Evolutionary conservation across 2,888 invertebrate genomes (phyloP).

Genomic region (Heliconius cydno): DNA sequence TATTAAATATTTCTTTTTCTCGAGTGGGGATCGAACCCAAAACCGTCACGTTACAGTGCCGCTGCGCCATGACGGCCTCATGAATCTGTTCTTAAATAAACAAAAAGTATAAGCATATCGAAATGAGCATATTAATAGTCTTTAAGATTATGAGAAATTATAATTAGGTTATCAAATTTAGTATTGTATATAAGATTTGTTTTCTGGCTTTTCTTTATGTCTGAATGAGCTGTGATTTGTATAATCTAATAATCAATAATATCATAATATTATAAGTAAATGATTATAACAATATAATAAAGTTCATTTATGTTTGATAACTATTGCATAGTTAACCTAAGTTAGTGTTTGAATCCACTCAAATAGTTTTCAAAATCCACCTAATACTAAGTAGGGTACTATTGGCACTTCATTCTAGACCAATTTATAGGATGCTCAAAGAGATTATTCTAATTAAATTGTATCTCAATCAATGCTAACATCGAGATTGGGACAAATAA

Average conservation of each 20-base stretch:
- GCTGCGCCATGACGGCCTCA: too few relatives aligned
- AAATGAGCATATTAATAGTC: not conserved
- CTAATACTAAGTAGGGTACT: not conserved
- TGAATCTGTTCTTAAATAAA: too few relatives aligned
- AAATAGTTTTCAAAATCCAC: not conserved
- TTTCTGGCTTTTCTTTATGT: too few relatives aligned
- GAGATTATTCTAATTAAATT: conserved; percentile 31
- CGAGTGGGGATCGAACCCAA: too few relatives aligned
- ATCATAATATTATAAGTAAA: too few relatives aligned
- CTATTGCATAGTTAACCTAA: not conserved
- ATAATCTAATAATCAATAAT: too few relatives aligned
- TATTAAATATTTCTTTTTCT: too few relatives aligned
- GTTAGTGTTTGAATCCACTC: not conserved
- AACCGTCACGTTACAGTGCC: too few relatives aligned
- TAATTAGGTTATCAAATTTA: too few relatives aligned
- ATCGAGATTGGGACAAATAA: conserved; percentile 35
- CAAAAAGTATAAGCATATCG: not conserved
- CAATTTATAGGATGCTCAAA: conserved; percentile 24
- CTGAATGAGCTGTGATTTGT: too few relatives aligned
- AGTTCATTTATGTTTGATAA: not conserved
- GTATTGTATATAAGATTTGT: too few relatives aligned
- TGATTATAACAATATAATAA: not conserved
- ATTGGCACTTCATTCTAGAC: not conserved
- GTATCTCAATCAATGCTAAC: conserved; percentile 24
- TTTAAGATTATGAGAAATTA: too few relatives aligned